Evolutionary conservation across 2,888 invertebrate species (phyloP), one percentile per base, ranked within the genome.

Genomic region (Habrosyne pyritoides): DNA sequence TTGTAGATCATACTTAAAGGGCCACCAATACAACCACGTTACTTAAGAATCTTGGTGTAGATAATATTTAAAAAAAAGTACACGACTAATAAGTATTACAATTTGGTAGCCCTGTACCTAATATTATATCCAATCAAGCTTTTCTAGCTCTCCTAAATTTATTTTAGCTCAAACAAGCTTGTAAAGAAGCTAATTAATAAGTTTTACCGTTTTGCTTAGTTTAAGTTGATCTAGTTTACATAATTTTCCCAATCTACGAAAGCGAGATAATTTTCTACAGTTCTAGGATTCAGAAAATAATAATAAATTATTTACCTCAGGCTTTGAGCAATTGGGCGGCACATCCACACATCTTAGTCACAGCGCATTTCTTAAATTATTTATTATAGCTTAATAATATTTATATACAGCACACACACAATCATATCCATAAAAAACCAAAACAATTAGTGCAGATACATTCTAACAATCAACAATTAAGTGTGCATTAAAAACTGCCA

Each of bases 391-490:
- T 81, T 83, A 83, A 30, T 61, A 54, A 61, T 64, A 76, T 77
- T 57, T 89, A 89, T 89, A 78, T 89, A 90, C 90, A 89, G 75
- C 72, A 76, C 81, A 79, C 74, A 72, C 75, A 75, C 73, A 71
- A 73, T 66, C 59, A 60, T 55, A 68, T 73, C 65, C 71, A 79
- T 66, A 69, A 67, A 73, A 79, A 79, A 76, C 67, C 18, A 79
- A 75, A 80, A 83, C 68, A 73, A 76, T 80, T 64, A 81, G 89
- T 89, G 89, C 89, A 80, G 70, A 67, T 76, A 77, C 64, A 73
- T 79, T 73, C 82, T 88, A 88, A 87, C 79, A 81, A 86, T 77
- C 77, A 86, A 86, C 83, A 84, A 83, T 80, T 66, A 79, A 76
- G 76, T 74, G 87, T 89, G 89, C 84, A 79, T 75, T 82, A 83